Percentiles rank a stretch among this genome's conserved stretches.
Evolutionary conservation across 1,140 invertebrate genomes (phyloP).

Genomic region (Neotoxoptera formosana): DNA sequence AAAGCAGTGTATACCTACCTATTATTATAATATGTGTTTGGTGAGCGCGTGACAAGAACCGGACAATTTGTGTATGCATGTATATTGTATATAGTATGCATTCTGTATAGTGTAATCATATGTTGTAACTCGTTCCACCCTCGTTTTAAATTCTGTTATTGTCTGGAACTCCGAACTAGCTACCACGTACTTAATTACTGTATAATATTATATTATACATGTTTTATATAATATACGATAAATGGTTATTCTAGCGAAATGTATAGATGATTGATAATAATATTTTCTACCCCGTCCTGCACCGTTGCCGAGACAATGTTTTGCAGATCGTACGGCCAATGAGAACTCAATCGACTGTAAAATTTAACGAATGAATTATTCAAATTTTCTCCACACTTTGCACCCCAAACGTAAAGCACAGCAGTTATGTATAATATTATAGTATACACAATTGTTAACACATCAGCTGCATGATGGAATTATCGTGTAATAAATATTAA

Average conservation of each 20-base stretch:
- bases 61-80: not conserved
- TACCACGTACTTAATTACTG: not conserved
- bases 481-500: not conserved
- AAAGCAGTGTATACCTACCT: not conserved
- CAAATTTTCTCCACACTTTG: not conserved
- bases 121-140: not conserved
- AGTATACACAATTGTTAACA: not conserved
- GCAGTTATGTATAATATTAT: not conserved
- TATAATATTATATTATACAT: no score
- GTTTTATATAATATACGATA: no score
- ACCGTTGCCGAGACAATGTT: not conserved
- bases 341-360: not conserved
- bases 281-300: not conserved
- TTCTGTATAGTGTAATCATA: not conserved
- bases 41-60: not conserved
- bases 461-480: not conserved
- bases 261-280: not conserved
- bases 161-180: not conserved
- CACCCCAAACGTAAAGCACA: not conserved
- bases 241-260: not conserved
- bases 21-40: not conserved
- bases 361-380: not conserved
- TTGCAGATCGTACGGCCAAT: not conserved
- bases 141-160: not conserved
- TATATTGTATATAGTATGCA: not conserved